Conservation (phyloP, 2,888 invertebrate species). For the Acholoe squamosa region DNA sequence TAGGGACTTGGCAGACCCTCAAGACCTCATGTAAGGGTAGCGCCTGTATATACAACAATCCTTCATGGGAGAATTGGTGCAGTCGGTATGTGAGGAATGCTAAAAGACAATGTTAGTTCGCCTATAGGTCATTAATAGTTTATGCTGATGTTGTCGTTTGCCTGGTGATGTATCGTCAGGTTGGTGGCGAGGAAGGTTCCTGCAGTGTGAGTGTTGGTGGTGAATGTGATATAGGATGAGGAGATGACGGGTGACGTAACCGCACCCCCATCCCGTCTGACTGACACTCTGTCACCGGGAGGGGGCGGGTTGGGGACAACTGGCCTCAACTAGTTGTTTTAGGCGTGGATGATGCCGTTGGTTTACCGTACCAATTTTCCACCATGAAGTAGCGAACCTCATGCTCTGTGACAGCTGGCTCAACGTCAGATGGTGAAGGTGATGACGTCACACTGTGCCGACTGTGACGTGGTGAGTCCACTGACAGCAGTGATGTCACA, state of each 20-base stretch:
- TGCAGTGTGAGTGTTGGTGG: background rate
- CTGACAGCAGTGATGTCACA: background rate
- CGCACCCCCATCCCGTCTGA: background rate
- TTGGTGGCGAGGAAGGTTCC: background rate
- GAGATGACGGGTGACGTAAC: slow-evolving; percentile 2
- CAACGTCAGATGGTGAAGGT: slow-evolving; percentile 30
- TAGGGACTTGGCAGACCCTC: background rate
- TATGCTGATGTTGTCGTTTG: background rate
- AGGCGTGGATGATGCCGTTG: slow-evolving; percentile 5
- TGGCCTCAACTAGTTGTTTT: slow-evolving; percentile 50
- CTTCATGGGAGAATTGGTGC: slow-evolving; percentile 18
- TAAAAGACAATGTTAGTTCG: background rate
- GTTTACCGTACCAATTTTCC: slow-evolving; percentile 65
- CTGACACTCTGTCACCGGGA: background rate
- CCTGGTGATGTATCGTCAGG: slow-evolving; percentile 8
- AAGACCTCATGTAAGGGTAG: background rate
- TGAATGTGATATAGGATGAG: background rate
- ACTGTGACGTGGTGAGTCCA: slow-evolving; percentile 36
- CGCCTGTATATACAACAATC: background rate
- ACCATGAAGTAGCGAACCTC: slow-evolving; percentile 68
- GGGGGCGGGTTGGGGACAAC: background rate
- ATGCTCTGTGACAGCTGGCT: slow-evolving; percentile 63
- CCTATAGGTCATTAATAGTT: background rate
- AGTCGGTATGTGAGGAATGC: slow-evolving; percentile 25
- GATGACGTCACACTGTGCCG: slow-evolving; percentile 42